A percentile compares a stretch with the other conserved stretches of the same genome.
Conservation (phyloP, 2,888 invertebrate genomes). For the Thymelicus lineola region DNA sequence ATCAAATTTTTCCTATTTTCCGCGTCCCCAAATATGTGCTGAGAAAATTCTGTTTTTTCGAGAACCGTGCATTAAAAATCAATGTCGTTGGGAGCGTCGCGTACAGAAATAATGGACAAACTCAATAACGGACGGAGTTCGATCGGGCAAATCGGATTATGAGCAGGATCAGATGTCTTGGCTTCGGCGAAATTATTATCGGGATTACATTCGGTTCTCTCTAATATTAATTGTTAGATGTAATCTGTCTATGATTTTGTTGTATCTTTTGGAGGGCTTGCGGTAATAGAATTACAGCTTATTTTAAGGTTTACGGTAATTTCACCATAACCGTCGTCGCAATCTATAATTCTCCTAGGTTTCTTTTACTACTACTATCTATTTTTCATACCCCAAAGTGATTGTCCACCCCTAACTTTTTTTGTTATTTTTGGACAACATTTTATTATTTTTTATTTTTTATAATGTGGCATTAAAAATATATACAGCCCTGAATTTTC, state of each 20-base stretch:
- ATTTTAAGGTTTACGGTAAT: neutral
- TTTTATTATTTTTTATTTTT: too few species aligned
- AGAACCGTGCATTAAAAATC: conserved; percentile 69
- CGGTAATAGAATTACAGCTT: conserved; percentile 16
- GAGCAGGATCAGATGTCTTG: conserved; percentile 76
- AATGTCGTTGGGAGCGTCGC: conserved; percentile 66
- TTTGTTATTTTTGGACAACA: too few species aligned
- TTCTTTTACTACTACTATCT: too few species aligned
- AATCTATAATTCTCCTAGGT: neutral
- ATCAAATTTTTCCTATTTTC: conserved; percentile 1
- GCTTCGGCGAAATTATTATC: conserved; percentile 67
- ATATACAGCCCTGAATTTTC: too few species aligned
- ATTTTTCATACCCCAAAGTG: too few species aligned
- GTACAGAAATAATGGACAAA: conserved; percentile 74
- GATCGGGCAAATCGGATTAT: conserved; percentile 82
- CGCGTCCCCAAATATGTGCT: conserved; percentile 5
- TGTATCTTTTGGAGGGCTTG: conserved; percentile 24
- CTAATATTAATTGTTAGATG: conserved; percentile 71
- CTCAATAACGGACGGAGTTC: conserved; percentile 74
- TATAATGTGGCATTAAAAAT: too few species aligned
- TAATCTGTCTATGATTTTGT: conserved; percentile 49
- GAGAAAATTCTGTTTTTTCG: conserved; percentile 17
- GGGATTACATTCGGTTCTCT: conserved; percentile 62
- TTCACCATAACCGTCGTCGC: neutral
- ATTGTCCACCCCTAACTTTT: too few species aligned